Evolutionary conservation across 2,113 vertebrate species (phyloP).

Genomic region (Uropsilus gracilis): DNA sequence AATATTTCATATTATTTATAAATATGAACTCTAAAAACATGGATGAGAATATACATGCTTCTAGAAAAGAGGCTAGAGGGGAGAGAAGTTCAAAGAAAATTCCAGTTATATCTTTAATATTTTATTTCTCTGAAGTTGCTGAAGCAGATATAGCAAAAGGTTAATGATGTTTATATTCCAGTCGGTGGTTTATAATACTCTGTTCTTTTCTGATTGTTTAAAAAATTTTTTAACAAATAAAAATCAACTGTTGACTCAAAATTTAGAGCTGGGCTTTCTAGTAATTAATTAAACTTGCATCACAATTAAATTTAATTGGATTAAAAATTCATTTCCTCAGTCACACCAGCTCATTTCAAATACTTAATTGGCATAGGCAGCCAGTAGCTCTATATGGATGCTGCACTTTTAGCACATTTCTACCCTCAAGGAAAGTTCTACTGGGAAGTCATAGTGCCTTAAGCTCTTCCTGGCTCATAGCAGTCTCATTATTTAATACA

Average conservation of each 20-base stretch:
- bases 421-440: neutral
- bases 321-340: neutral
- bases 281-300: neutral
- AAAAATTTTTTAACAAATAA: neutral
- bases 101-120: neutral
- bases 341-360: neutral
- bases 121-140: neutral
- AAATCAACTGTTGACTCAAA: neutral
- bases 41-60: neutral
- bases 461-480: neutral
- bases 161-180: neutral
- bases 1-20: neutral
- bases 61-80: neutral
- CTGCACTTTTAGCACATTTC: neutral
- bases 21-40: neutral
- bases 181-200: neutral
- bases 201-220: neutral
- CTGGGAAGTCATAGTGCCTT: neutral
- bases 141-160: slow-evolving; percentile 9
- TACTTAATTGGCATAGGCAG: neutral
- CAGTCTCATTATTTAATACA: neutral
- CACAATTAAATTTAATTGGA: neutral
- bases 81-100: neutral
- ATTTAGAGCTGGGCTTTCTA: neutral
- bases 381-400: accelerated